Percentiles rank a stretch among this genome's conserved stretches.
Conservation (phyloP, 2,113 vertebrate species). For the Malurus melanocephalus region DNA sequence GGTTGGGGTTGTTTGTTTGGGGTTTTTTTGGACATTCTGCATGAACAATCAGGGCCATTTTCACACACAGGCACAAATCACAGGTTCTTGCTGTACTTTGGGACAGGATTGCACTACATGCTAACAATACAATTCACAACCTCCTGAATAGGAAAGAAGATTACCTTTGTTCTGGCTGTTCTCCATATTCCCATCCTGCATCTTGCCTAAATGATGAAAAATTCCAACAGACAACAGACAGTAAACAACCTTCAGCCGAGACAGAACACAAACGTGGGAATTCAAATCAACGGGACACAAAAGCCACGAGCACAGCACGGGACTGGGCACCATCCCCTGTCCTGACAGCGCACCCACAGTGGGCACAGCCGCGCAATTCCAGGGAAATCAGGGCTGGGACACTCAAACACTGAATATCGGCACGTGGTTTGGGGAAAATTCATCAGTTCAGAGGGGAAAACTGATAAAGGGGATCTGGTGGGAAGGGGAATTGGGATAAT, state of each 20-base stretch:
- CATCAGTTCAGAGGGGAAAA: not conserved
- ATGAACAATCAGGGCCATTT: not conserved
- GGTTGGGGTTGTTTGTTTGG: not conserved
- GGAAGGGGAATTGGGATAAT: not conserved
- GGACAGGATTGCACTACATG: slow-evolving; percentile 12
- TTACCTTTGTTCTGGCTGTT: slow-evolving; percentile 99
- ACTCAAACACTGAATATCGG: not conserved
- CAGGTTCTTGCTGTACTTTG: not conserved
- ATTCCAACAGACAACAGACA: slow-evolving; percentile 95
- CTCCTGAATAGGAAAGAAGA: slow-evolving; percentile 67
- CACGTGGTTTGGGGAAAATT: not conserved
- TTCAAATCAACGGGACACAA: slow-evolving; percentile 74
- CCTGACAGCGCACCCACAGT: not conserved
- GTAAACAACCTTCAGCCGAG: slow-evolving; percentile 79
- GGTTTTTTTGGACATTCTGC: not conserved
- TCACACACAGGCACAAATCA: not conserved
- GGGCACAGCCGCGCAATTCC: not conserved
- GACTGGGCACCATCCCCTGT: not conserved
- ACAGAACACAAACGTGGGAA: slow-evolving; percentile 72
- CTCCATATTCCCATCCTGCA: slow-evolving; percentile 99
- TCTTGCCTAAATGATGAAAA: slow-evolving; percentile 98
- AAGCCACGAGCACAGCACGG: slow-evolving; percentile 42
- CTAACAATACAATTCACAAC: slow-evolving; percentile 23
- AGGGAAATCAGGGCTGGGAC: not conserved
- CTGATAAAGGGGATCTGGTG: not conserved